Conservation (phyloP, 2,113 vertebrate genomes). For the Mugil cephalus region DNA sequence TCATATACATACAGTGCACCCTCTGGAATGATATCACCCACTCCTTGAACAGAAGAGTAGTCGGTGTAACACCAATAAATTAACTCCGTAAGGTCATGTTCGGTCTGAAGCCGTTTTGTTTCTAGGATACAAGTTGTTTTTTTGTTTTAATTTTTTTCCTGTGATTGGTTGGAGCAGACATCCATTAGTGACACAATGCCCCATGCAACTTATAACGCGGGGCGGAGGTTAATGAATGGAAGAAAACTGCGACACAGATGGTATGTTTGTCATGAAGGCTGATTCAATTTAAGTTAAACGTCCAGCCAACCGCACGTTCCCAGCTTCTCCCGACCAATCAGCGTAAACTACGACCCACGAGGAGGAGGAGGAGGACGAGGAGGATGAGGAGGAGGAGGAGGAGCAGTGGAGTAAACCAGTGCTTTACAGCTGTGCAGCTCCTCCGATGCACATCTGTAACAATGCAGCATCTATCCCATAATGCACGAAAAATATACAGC, state of each 20-base stretch:
- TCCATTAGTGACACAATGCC: conserved; percentile 58
- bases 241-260: conserved; percentile 21
- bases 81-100: conserved; percentile 45
- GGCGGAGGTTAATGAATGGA: conserved; percentile 26
- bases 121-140: conserved; percentile 31
- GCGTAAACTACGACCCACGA: conserved; percentile 59
- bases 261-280: conserved; percentile 32
- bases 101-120: conserved; percentile 15
- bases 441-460: conserved; percentile 37
- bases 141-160: background rate
- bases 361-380: background rate
- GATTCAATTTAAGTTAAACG: conserved; percentile 59
- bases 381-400: background rate
- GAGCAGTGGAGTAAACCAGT: conserved; percentile 51
- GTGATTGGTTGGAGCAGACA: conserved; percentile 65
- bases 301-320: conserved; percentile 26
- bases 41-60: conserved; percentile 27
- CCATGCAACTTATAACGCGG: conserved; percentile 41
- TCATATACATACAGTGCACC: conserved; percentile 72
- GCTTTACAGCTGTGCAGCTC: conserved; percentile 35
- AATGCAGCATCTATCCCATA: conserved; percentile 42
- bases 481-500: conserved; percentile 67
- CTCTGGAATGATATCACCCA: conserved; percentile 60
- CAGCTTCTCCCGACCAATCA: conserved; percentile 18
- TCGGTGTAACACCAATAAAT: conserved; percentile 64